Conservation (phyloP, 2,888 invertebrate species). For the Euphydryas editha region DNA sequence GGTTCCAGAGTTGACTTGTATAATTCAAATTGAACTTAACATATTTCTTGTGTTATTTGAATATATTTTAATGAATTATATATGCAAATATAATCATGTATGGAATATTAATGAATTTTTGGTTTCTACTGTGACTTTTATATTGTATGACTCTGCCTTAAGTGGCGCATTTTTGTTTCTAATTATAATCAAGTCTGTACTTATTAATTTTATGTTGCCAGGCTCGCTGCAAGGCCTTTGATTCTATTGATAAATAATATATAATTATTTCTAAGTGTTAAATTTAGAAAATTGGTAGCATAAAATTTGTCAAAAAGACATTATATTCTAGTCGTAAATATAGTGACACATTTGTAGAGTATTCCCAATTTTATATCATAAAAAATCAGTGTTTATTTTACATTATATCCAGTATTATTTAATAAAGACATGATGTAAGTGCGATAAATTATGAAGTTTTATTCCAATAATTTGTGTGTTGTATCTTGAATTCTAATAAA, state of each 20-base stretch:
- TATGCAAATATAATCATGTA: too few relatives aligned
- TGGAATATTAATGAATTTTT: background rate
- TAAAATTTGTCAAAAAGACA: conserved; percentile 29
- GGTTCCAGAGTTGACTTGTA: background rate
- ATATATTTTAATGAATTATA: too few relatives aligned
- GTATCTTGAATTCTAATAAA: conserved; percentile 10
- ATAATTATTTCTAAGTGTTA: conserved; percentile 21
- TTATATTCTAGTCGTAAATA: conserved; percentile 41
- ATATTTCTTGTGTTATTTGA: background rate
- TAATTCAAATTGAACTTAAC: background rate
- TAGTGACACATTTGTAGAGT: conserved; percentile 35
- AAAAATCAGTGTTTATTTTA: conserved; percentile 19
- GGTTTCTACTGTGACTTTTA: background rate
- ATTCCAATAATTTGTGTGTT: background rate
- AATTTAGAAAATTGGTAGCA: conserved; percentile 25
- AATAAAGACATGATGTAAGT: conserved; percentile 19
- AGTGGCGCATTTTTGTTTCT: background rate
- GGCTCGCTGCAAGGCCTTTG: background rate
- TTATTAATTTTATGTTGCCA: background rate
- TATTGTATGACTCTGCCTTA: background rate
- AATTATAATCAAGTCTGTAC: background rate
- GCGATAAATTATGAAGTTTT: conserved; percentile 7
- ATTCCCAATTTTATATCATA: conserved; percentile 35
- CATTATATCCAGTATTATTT: conserved; percentile 15
- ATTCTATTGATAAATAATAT: conserved; percentile 1